phyloP scores from a whole-genome alignment of 2,113 vertebrate genomes.

The Dryoscopus gambensis region DNA sequence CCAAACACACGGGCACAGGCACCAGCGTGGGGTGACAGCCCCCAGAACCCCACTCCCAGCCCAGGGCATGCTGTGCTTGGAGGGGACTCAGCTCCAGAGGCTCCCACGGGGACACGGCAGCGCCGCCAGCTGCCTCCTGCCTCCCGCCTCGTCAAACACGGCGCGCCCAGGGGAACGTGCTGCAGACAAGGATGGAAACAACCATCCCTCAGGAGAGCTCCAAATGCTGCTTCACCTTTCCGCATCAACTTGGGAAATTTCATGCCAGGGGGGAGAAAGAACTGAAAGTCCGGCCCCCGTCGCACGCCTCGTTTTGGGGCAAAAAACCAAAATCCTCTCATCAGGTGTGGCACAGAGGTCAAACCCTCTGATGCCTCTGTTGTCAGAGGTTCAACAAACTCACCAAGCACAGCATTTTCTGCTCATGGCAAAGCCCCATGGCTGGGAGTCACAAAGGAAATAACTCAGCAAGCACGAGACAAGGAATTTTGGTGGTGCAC shows the following conservation, averaged over 20 bases:
- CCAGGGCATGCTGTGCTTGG: rapidly evolving
- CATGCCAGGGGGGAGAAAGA: not conserved
- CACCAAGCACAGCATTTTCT: not conserved
- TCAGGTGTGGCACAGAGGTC: not conserved
- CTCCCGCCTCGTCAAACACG: not conserved
- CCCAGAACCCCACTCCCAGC: not conserved
- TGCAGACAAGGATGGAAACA: not conserved
- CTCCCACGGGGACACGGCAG: rapidly evolving
- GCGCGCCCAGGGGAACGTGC: rapidly evolving
- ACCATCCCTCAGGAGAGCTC: not conserved
- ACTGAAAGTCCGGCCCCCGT: rapidly evolving
- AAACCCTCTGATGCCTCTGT: not conserved
- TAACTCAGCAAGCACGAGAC: not conserved
- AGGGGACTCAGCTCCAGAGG: rapidly evolving
- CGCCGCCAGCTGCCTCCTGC: not conserved
- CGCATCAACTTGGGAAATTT: not conserved
- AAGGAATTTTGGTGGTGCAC: rapidly evolving
- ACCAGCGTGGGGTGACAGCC: not conserved
- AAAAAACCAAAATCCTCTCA: not conserved
- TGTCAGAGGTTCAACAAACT: not conserved
- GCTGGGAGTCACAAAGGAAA: not conserved
- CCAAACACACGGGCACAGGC: not conserved
- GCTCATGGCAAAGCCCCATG: not conserved
- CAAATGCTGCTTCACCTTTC: not conserved
- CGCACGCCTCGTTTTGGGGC: rapidly evolving